Base-by-base conservation (phyloP, 2,113 vertebrate species). In the Chitala chitala region DNA sequence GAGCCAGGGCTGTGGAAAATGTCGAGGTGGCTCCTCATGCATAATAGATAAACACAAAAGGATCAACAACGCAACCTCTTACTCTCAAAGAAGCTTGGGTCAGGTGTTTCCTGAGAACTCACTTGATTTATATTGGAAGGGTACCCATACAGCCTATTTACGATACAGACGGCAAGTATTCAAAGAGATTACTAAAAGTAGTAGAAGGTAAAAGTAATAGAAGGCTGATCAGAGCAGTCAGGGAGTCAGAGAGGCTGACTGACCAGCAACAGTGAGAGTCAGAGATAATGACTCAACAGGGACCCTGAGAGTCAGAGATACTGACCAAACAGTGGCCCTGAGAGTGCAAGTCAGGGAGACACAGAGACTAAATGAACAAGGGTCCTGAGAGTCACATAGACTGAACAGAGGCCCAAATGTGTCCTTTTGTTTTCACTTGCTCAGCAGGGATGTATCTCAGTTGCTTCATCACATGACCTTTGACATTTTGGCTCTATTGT, bases 1-100 rank as follows among this genome's bases (percentile, higher is more conserved):
- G 80, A 83, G 84, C 80, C 83, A 87, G 84, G 75, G 55, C 65
- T 69, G 77, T 68, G 84, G 83, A 86, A 87, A 85, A 88, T 88
- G 88, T 88, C 86, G 87, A 86, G 85, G 85, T 86, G 86, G 85
- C 86, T 86, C 82, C 86, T 87, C 88, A 88, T 90, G 86, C 88
- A 89, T 90, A 88, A 88, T 86, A 86, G 87, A 90, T 88, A 83
- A 86, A 68, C 84, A 87, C 86, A 83, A 88, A 87, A 89, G 88
- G 68, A 69, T 53, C 17, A 69, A 53, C 55, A 29, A n/a, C n/a
- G n/a, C 83, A 85, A 84, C 83, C 79, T 55, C 80, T 84, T 84
- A 82, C 84, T 82, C 84, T 84, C 82, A 80, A 79, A 82, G 81
- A 53, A 31, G 81, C 81, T 69, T 72, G 81, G 85, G 86, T 90